Base-by-base conservation (phyloP, 2,113 vertebrate species). In the Chloropsis hardwickii region DNA sequence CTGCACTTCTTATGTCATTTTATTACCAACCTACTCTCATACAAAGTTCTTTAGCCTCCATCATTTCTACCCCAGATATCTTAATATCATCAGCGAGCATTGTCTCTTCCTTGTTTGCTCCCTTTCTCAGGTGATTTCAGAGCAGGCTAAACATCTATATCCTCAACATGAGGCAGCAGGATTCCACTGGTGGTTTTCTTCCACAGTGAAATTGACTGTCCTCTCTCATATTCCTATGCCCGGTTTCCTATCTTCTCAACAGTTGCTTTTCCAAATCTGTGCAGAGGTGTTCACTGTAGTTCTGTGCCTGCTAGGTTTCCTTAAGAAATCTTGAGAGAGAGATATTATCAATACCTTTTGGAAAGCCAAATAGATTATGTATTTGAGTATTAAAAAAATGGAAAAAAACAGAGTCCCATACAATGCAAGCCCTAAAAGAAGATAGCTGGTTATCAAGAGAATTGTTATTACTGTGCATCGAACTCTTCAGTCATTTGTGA, bases 401-500 rank as follows among this genome's bases (percentile, higher is more conserved):
- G 3, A 4, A 9, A 27, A 47, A 33, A 35, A 31, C 0, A 0
- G 19, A 64, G 5, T 76, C 16, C 11, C 13, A 6, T 57, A 27
- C 7, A 53, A 25, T 18, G 22, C n/a, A 64, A 31, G 10, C 14
- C 14, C n/a, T 77, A 37, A 47, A 80, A 76, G 25, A 60, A 92
- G 91, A 65, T 4, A 48, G 22, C 16, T 80, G 24, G 1, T 61
- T 53, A 25, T 44, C 24, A 35, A 53, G 28, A 28, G 14, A 77
- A 28, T 44, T 88, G 12, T 61, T 83, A 51, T 11, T 44, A 23
- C 20, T 44, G 40, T 10, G 20, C 22, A 45, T 31, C 42, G 54
- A 95, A 37, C 19, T 73, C 12, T 65, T 72, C 40, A n/a, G 31
- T 35, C 4, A 15, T 62, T 87, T 81, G 37, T 89, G 47, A 40